Percentiles rank a stretch among this genome's conserved stretches.
phyloP scores from a whole-genome alignment of 1,140 invertebrate genomes.

The Eufriesea mexicana region DNA sequence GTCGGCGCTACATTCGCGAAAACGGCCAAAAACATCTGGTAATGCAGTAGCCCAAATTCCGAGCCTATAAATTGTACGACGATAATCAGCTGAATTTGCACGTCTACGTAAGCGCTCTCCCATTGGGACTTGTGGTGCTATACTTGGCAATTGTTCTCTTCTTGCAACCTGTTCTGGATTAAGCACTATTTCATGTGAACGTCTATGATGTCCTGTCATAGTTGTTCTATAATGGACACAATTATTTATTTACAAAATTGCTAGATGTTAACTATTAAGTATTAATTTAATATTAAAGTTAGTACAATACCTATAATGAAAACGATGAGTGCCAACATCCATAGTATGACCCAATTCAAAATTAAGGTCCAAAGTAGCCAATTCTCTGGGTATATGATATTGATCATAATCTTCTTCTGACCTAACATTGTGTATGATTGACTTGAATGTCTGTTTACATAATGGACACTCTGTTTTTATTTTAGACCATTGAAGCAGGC shows the following conservation, averaged over 20 bases:
- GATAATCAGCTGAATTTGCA: conserved; percentile 79
- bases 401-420: conserved; percentile 94
- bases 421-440: conserved; percentile 95
- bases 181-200: conserved; percentile 58
- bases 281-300: background rate
- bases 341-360: conserved; percentile 55
- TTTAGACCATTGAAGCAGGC: conserved; percentile 96
- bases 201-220: conserved; percentile 64
- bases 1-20: conserved; percentile 87
- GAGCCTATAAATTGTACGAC: conserved; percentile 89
- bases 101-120: conserved; percentile 68
- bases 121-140: conserved; percentile 61
- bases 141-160: conserved; percentile 68
- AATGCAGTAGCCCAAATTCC: conserved; percentile 88
- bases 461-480: conserved; percentile 96
- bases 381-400: conserved; percentile 85
- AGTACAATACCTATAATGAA: conserved; percentile 69
- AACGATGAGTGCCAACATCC: conserved; percentile 55
- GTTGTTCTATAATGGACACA: conserved; percentile 69
- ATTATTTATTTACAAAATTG: background rate
- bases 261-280: background rate
- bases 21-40: conserved; percentile 86
- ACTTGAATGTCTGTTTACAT: conserved; percentile 95
- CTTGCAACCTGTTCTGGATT: conserved; percentile 72
- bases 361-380: conserved; percentile 62